Conservation (phyloP, 2,797 vertebrate genomes). For the Gymnodraco acuticeps region DNA sequence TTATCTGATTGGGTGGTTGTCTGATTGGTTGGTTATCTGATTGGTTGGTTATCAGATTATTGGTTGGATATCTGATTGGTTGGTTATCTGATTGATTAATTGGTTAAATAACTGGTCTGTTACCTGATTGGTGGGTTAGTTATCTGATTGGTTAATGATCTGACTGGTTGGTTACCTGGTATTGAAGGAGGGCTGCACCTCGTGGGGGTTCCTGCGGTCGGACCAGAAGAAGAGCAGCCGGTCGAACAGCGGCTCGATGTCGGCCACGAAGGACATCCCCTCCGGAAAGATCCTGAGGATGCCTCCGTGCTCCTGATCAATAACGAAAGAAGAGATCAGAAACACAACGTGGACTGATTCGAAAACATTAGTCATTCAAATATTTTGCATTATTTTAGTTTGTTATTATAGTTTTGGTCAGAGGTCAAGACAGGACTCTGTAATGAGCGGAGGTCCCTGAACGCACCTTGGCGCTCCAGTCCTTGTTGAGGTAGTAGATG, state of each 20-base stretch:
- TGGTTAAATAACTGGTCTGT: neutral
- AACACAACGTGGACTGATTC: too few species aligned
- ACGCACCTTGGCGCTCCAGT: constrained; percentile 92
- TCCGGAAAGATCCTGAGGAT: constrained; percentile 94
- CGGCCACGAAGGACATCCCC: constrained; percentile 90
- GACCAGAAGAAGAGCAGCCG: constrained; percentile 97
- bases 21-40: too few species aligned
- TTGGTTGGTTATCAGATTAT: too few species aligned
- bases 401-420: neutral
- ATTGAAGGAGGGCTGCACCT: constrained; percentile 94
- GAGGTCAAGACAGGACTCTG: neutral
- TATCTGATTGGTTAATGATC: neutral
- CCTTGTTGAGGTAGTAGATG: constrained; percentile 98
- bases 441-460: neutral
- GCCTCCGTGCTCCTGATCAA: constrained; percentile 90
- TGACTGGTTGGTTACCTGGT: constrained; percentile 83
- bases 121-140: neutral
- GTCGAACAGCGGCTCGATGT: constrained; percentile 94
- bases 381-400: too few species aligned
- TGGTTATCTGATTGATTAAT: too few species aligned
- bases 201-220: constrained; percentile 95
- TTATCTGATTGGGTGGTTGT: too few species aligned
- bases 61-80: too few species aligned
- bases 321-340: neutral
- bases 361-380: too few species aligned